Percentiles rank a stretch among this genome's conserved stretches.
Evolutionary conservation across 2,113 vertebrate genomes (phyloP).

Genomic region (Dolichallabes microphthalmus): DNA sequence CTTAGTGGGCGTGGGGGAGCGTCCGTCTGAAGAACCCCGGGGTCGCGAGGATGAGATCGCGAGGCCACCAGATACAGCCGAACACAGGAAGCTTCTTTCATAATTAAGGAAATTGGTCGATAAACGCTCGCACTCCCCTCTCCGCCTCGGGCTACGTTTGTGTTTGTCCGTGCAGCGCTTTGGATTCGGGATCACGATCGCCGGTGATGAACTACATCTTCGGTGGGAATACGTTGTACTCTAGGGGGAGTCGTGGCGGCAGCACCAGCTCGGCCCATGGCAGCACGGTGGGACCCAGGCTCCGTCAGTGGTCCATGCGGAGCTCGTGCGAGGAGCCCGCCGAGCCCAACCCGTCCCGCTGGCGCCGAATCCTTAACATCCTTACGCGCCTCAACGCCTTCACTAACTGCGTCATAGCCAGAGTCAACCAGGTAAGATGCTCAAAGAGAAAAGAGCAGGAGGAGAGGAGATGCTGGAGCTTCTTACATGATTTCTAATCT

Average conservation of each 20-base stretch:
- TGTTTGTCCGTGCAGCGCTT: slow-evolving; percentile 59
- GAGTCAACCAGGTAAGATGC: slow-evolving; percentile 80
- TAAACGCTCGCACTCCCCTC: neutral
- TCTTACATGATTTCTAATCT: neutral
- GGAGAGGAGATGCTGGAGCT: neutral
- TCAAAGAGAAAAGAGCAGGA: slow-evolving; percentile 34
- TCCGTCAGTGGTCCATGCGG: slow-evolving; percentile 82
- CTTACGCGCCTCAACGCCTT: slow-evolving; percentile 81
- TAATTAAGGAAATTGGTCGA: slow-evolving; percentile 53
- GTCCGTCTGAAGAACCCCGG: slow-evolving; percentile 18
- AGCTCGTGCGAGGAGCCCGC: slow-evolving; percentile 78
- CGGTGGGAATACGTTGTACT: slow-evolving; percentile 85
- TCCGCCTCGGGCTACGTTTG: neutral
- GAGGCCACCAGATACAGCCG: slow-evolving; percentile 39
- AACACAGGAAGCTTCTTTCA: slow-evolving; percentile 44
- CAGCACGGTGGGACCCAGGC: slow-evolving; percentile 75
- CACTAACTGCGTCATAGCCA: slow-evolving; percentile 83
- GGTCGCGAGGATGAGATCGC: slow-evolving; percentile 13
- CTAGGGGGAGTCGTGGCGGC: slow-evolving; percentile 79
- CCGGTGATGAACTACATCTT: slow-evolving; percentile 91
- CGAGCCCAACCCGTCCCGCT: slow-evolving; percentile 74
- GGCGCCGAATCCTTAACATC: slow-evolving; percentile 82
- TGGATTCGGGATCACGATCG: slow-evolving; percentile 46
- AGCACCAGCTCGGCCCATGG: slow-evolving; percentile 76
- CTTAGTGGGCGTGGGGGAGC: neutral